These are phyloP conservation scores for Noctua fimbriata DNA, from an alignment of 2,888 invertebrate species.

Conservation along the genomic window DNA sequence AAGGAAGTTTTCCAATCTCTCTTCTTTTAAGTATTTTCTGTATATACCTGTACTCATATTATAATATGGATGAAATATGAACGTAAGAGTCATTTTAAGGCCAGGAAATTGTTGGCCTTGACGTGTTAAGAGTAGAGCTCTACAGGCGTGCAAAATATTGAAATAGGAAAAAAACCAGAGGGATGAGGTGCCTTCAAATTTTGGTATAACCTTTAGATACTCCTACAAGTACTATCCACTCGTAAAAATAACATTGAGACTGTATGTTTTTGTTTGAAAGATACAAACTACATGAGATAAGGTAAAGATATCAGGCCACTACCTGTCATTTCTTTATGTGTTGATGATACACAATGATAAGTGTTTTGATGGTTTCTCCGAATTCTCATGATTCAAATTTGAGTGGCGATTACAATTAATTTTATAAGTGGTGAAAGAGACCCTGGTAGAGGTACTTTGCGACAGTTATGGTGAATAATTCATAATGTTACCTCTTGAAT, in stretches of 20 bases:
- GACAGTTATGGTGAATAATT: neutral
- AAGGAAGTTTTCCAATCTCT: neutral
- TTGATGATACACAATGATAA: conserved; percentile 45
- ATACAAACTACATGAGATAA: conserved; percentile 34
- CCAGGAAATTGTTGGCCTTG: neutral
- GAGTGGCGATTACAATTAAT: neutral
- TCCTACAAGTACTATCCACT: neutral
- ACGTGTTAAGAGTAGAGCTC: neutral
- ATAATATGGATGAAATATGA: neutral
- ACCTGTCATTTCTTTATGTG: conserved; percentile 29
- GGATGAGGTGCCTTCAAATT: neutral
- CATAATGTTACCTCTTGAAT: conserved; percentile 81
- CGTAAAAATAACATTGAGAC: conserved; percentile 8
- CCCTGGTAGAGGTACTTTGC: neutral
- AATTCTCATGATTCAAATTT: conserved; percentile 39
- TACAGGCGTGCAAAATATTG: neutral
- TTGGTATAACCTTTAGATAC: neutral
- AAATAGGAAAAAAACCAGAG: neutral
- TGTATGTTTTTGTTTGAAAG: conserved; percentile 30
- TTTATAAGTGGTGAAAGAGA: neutral
- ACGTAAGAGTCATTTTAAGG: neutral
- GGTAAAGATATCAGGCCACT: conserved; percentile 9
- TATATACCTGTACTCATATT: neutral
- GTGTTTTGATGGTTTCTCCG: conserved; percentile 35
- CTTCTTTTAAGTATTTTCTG: neutral